Percentiles rank a stretch among this genome's conserved stretches.
Conservation (phyloP, 2,113 vertebrate species). For the Myodes glareolus region DNA sequence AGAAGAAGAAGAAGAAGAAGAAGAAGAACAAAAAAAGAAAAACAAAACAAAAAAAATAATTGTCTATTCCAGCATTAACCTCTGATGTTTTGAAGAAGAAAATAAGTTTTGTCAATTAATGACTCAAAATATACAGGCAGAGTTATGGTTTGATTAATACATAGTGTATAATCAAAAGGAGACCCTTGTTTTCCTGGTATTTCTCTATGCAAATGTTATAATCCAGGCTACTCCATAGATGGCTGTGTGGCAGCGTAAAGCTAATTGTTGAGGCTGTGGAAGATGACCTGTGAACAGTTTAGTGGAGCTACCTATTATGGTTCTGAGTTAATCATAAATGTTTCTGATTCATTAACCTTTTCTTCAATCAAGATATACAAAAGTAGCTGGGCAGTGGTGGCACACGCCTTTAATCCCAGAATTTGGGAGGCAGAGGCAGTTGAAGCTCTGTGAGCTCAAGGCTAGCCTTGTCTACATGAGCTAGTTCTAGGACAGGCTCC, state of each 20-base stretch:
- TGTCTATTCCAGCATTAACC: not conserved
- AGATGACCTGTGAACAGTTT: constrained; percentile 2
- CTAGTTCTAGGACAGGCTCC: too few relatives aligned
- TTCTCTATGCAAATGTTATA: constrained; percentile 14
- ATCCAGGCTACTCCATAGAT: constrained; percentile 14
- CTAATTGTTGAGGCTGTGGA: not conserved
- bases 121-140: not conserved
- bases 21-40: too few relatives aligned
- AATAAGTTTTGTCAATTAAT: not conserved
- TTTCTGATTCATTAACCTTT: constrained; percentile 36
- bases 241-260: not conserved
- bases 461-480: too few relatives aligned
- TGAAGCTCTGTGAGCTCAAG: too few relatives aligned
- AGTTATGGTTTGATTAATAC: not conserved
- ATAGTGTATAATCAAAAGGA: not conserved
- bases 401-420: too few relatives aligned
- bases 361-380: constrained; percentile 26
- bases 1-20: too few relatives aligned
- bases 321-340: constrained; percentile 33
- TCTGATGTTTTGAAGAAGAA: constrained; percentile 5
- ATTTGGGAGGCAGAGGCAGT: too few relatives aligned
- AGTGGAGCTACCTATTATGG: not conserved
- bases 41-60: too few relatives aligned
- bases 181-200: constrained; percentile 39
- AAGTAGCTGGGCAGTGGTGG: not conserved